Conservation (phyloP, 1,140 invertebrate species). For the Druon quercuslanigerum region DNA sequence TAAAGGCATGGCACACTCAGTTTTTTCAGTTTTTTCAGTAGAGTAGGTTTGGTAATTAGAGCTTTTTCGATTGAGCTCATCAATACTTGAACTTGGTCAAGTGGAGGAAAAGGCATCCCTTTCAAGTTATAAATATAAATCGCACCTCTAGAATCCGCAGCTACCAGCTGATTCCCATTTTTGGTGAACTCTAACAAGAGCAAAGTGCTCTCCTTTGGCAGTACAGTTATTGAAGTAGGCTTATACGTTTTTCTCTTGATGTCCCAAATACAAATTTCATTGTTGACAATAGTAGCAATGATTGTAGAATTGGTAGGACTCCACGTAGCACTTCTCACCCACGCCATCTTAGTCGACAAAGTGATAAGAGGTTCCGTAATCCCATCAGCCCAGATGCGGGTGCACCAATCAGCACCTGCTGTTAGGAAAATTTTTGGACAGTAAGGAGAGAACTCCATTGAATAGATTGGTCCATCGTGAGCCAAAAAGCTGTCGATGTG, state of each 20-base stretch:
- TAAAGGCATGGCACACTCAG: conserved; percentile 41
- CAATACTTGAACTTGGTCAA: conserved; percentile 79
- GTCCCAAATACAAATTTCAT: conserved; percentile 85
- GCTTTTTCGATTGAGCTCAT: conserved; percentile 78
- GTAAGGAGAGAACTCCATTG: conserved; percentile 86
- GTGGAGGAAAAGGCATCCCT: conserved; percentile 82
- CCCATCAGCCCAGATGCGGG: conserved; percentile 85
- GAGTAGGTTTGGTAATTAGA: conserved; percentile 78
- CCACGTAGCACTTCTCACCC: conserved; percentile 84
- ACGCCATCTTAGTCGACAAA: conserved; percentile 75
- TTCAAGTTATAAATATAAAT: conserved; percentile 81
- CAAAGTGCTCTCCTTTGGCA: conserved; percentile 68
- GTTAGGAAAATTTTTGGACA: conserved; percentile 85
- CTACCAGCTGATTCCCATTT: conserved; percentile 81
- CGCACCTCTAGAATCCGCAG: conserved; percentile 79
- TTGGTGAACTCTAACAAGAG: conserved; percentile 78
- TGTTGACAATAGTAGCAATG: conserved; percentile 84
- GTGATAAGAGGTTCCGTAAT: conserved; percentile 81
- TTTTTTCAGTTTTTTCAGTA: conserved; percentile 78
- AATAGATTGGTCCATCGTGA: conserved; percentile 87
- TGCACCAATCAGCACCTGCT: conserved; percentile 89
- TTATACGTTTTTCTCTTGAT: conserved; percentile 80
- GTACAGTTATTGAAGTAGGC: conserved; percentile 78
- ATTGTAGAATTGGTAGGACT: conserved; percentile 89
- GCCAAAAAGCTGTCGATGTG: conserved; percentile 84